Evolutionary conservation across 37 sponge, comb jelly and placozoan species (phyloP).

Genomic region (Tethya wilhelma): DNA sequence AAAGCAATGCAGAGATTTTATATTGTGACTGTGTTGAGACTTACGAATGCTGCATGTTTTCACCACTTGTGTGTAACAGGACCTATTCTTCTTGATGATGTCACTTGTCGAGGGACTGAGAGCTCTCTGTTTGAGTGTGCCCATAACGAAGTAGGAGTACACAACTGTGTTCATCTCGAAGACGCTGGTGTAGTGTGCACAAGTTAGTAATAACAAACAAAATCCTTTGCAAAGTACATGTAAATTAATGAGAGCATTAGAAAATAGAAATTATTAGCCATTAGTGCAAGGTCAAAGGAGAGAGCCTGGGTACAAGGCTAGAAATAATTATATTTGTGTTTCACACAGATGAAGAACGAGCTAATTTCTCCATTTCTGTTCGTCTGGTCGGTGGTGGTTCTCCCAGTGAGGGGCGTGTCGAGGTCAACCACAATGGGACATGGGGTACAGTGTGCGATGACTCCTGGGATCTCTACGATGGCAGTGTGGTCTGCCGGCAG

Average conservation of each 20-base stretch:
- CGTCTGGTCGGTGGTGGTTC: slow-evolving; percentile 41
- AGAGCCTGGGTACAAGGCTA: no score
- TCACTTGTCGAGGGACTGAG: slow-evolving; percentile 34
- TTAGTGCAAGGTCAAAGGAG: no score
- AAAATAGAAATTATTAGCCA: no score
- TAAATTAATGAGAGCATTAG: no score
- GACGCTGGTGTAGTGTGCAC: slow-evolving; percentile 47
- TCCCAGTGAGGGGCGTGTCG: slow-evolving; percentile 41
- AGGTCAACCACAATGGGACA: slow-evolving; percentile 29
- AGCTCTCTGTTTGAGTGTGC: slow-evolving; percentile 19
- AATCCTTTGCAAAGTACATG: no score
- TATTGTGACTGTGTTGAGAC: not conserved
- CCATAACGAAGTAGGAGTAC: slow-evolving; percentile 1
- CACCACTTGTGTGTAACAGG: not conserved
- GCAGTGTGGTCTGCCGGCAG: slow-evolving; percentile 60
- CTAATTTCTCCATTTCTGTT: no score
- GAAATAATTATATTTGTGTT: no score
- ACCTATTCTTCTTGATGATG: slow-evolving; percentile 23
- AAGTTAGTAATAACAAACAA: slow-evolving; percentile 10
- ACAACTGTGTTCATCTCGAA: slow-evolving; percentile 33
- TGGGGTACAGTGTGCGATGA: slow-evolving; percentile 79
- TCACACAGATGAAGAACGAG: no score
- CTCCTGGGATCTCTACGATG: slow-evolving; percentile 34
- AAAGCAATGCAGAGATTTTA: not conserved
- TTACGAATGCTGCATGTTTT: not conserved